phyloP scores from a whole-genome alignment of 37 sponge, comb jelly and placozoan species.

The Eunapius fragilis region DNA sequence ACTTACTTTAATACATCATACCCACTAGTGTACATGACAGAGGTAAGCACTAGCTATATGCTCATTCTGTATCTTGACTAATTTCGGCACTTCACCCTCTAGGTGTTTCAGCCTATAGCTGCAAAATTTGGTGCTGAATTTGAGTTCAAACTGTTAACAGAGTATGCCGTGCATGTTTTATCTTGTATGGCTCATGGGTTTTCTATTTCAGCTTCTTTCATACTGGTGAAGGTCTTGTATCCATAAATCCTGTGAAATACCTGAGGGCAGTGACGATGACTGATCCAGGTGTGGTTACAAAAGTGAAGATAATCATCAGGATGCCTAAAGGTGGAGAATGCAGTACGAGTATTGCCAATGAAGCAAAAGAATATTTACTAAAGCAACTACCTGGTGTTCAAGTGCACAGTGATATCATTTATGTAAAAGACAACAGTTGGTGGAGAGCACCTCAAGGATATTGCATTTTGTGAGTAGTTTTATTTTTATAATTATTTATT shows the following conservation, averaged over 20 bases:
- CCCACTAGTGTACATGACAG: conserved; percentile 77
- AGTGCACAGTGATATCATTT: no score
- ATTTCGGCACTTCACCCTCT: no score
- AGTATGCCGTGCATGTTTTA: conserved; percentile 10
- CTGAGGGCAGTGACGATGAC: conserved; percentile 60
- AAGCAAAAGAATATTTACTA: no score
- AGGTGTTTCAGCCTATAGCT: conserved; percentile 48
- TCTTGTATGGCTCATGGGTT: no score
- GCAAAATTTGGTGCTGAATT: conserved; percentile 67
- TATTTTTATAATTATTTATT: no score
- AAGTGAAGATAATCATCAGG: conserved; percentile 24
- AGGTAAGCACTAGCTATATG: conserved; percentile 37
- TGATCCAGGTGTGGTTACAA: conserved; percentile 53
- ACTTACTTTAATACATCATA: conserved; percentile 93
- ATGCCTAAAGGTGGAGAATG: no score
- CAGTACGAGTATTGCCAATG: no score
- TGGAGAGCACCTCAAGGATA: no score
- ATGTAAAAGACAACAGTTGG: no score
- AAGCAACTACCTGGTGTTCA: no score
- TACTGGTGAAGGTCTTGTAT: conserved; percentile 67
- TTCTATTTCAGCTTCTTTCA: no score
- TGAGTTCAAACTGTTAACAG: conserved; percentile 38
- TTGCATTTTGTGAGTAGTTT: not conserved
- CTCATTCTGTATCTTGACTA: no score
- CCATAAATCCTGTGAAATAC: conserved; percentile 16